Conservation (phyloP, 2,888 invertebrate genomes). For the Clepsis dumicolana region DNA sequence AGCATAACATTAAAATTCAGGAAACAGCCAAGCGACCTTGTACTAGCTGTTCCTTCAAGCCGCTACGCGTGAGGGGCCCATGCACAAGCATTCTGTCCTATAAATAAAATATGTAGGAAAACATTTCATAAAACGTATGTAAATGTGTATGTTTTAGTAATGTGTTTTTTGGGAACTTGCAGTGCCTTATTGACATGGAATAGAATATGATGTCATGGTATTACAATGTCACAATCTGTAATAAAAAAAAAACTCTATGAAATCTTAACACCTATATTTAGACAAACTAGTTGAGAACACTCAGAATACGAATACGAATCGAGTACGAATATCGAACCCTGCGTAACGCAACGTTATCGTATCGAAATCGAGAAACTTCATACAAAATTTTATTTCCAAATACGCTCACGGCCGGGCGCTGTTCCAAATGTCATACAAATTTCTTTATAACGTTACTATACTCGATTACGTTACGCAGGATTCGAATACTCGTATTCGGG, state of each 20-base stretch:
- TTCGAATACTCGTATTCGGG: too few relatives aligned
- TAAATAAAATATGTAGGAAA: conserved; percentile 67
- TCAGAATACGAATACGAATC: too few relatives aligned
- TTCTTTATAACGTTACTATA: too few relatives aligned
- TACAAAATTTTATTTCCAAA: too few relatives aligned
- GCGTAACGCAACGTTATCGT: too few relatives aligned
- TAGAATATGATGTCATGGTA: neutral
- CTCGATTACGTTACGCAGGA: too few relatives aligned
- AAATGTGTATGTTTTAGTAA: conserved; percentile 48
- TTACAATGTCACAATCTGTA: neutral
- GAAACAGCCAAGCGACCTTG: conserved; percentile 75
- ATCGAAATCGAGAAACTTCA: too few relatives aligned
- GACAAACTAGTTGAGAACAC: conserved; percentile 8
- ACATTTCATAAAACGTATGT: conserved; percentile 62
- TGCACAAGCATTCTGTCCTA: conserved; percentile 56
- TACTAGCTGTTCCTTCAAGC: conserved; percentile 60
- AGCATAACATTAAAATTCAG: conserved; percentile 80
- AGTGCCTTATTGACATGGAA: conserved; percentile 25
- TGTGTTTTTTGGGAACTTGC: conserved; percentile 30
- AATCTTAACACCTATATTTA: conserved; percentile 4
- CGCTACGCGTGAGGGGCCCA: conserved; percentile 55
- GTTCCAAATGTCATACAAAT: too few relatives aligned
- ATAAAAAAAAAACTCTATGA: neutral
- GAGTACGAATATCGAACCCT: too few relatives aligned
- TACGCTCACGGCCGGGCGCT: too few relatives aligned